A percentile compares a stretch with the other conserved stretches of the same genome.
Conservation (phyloP, 2,888 invertebrate species). For the Tanypteryx hageni region DNA sequence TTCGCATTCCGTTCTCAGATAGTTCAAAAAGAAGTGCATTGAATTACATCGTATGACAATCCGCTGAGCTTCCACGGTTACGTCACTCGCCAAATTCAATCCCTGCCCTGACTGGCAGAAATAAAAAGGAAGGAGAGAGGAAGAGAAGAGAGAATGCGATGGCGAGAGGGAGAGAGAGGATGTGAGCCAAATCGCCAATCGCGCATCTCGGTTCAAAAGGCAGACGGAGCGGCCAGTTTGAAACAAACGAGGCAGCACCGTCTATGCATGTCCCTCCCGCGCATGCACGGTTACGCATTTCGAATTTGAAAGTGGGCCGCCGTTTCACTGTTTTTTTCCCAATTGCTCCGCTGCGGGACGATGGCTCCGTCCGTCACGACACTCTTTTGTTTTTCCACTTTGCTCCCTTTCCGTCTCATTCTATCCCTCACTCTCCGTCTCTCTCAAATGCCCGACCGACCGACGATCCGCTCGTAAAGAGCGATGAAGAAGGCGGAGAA, state of each 20-base stretch:
- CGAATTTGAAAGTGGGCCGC: constrained; percentile 14
- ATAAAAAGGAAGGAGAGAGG: background rate
- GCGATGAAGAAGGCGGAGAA: no score
- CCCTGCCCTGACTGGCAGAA: background rate
- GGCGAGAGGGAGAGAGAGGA: background rate
- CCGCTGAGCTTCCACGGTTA: background rate
- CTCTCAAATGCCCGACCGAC: background rate
- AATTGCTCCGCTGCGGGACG: background rate
- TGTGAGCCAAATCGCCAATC: background rate
- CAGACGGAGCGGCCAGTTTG: background rate
- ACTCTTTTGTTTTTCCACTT: background rate
- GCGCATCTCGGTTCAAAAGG: background rate
- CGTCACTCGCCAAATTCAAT: constrained; percentile 9
- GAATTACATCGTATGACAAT: background rate
- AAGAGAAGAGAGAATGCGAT: background rate
- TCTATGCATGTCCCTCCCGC: background rate
- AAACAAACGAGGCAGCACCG: background rate
- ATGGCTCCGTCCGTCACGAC: background rate
- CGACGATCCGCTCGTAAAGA: background rate
- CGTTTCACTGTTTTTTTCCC: background rate
- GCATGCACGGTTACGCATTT: background rate
- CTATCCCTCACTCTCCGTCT: background rate
- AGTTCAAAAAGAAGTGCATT: background rate
- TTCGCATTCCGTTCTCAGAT: background rate
- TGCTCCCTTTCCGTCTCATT: background rate